Evolutionary conservation across 2,797 vertebrate genomes (phyloP).

Genomic region (Centropyge bicolor): DNA sequence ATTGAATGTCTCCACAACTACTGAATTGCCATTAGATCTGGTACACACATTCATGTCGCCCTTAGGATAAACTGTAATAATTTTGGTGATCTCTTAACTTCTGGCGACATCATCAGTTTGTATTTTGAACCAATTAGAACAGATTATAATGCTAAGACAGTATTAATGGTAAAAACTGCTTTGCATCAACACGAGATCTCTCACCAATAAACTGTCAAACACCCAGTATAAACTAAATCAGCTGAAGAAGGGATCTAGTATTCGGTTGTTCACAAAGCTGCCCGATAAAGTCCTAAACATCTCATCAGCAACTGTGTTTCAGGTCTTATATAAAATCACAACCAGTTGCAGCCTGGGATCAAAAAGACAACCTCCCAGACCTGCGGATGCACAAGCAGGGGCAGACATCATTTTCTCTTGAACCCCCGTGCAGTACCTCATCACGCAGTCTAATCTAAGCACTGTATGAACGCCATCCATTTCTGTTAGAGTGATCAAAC

Average conservation of each 20-base stretch:
- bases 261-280: slow-evolving; percentile 1
- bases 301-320: slow-evolving; percentile 21
- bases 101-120: background rate
- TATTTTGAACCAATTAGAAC: background rate
- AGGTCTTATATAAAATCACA: slow-evolving; percentile 33
- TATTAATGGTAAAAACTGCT: background rate
- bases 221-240: background rate
- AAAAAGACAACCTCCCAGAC: slow-evolving; percentile 50
- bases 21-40: background rate
- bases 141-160: background rate
- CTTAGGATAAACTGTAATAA: background rate
- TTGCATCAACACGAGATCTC: background rate
- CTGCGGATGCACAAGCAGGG: slow-evolving; percentile 34
- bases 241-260: background rate
- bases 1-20: background rate
- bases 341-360: slow-evolving; percentile 30
- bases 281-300: slow-evolving; percentile 33
- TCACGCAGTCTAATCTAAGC: slow-evolving; percentile 74
- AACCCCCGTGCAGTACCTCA: slow-evolving; percentile 49
- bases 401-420: slow-evolving; percentile 58
- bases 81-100: background rate
- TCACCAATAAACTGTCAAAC: slow-evolving; percentile 14
- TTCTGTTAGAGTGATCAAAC: slow-evolving; percentile 78
- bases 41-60: background rate
- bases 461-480: slow-evolving; percentile 77